Evolutionary conservation across 2,113 vertebrate species (phyloP).

Genomic region (Aleadryas rufinucha): DNA sequence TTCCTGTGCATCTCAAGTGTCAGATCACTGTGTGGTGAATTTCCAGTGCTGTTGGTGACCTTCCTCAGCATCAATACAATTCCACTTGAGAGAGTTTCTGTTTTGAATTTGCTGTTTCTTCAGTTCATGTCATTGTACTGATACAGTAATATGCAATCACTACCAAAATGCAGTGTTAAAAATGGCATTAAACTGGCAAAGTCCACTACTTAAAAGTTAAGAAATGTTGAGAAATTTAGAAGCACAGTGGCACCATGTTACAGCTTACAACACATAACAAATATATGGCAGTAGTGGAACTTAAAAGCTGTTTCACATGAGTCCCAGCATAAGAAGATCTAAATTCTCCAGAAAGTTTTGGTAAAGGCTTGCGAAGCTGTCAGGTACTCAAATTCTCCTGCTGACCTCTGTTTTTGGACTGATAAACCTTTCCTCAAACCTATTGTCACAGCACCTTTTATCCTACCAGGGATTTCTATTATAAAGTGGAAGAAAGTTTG

Average conservation of each 20-base stretch:
- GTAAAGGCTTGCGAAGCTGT: neutral
- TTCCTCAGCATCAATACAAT: neutral
- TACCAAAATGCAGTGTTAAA: neutral
- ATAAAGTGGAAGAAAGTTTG: neutral
- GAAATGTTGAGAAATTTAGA: neutral
- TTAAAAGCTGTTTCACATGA: neutral
- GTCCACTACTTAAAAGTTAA: neutral
- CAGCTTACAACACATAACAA: neutral
- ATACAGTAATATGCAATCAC: neutral
- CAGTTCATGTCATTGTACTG: neutral
- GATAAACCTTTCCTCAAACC: neutral
- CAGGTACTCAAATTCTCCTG: neutral
- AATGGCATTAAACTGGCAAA: neutral
- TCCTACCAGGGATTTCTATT: neutral
- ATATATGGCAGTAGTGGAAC: neutral
- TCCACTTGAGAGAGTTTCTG: neutral
- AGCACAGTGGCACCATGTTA: accelerated
- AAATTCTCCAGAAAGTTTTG: neutral
- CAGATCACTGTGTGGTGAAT: neutral
- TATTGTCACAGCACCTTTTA: neutral
- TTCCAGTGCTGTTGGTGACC: neutral
- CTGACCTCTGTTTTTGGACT: neutral
- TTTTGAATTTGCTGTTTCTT: neutral
- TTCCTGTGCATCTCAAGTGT: neutral
- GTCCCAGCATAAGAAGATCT: neutral